A percentile compares a stretch with the other conserved stretches of the same genome.
Conservation (phyloP, 1,140 invertebrate species). For the Lasioglossum albipes region DNA sequence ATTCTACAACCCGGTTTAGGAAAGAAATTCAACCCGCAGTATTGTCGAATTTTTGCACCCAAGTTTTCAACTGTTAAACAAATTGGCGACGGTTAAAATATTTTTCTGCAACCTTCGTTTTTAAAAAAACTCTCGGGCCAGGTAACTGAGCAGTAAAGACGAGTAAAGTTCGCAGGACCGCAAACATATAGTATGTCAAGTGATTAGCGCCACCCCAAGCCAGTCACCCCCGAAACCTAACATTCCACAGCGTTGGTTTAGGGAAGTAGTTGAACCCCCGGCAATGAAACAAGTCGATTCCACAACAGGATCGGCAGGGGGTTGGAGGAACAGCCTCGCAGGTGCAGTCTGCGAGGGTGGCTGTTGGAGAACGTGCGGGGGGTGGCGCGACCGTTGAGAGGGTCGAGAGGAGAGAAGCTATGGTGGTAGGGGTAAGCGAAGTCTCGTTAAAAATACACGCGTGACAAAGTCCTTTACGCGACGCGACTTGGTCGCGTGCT, state of each 20-base stretch:
- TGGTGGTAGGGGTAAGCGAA: conserved; percentile 8
- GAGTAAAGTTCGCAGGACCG: no score
- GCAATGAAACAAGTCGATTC: not conserved
- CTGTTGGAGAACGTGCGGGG: not conserved
- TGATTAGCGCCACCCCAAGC: no score
- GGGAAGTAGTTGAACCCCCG: no score
- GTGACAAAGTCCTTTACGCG: conserved; percentile 61
- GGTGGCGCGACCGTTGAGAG: not conserved
- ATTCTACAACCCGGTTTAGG: no score
- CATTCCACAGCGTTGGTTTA: not conserved
- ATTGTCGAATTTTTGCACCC: no score
- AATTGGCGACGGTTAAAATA: no score
- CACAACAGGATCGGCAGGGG: not conserved
- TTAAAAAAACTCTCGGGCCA: no score
- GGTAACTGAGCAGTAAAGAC: no score
- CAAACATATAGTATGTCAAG: no score
- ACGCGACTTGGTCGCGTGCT: conserved; percentile 47
- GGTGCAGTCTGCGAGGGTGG: conserved; percentile 23
- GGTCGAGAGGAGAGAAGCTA: not conserved
- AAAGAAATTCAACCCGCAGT: no score
- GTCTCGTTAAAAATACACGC: conserved; percentile 66
- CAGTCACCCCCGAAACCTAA: not conserved
- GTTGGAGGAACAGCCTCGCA: not conserved
- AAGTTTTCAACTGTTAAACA: no score
- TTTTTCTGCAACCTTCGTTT: no score